A percentile compares a stretch with the other conserved stretches of the same genome.
Evolutionary conservation across 2,888 invertebrate genomes (phyloP).

Genomic region (Cephalotes varians): DNA sequence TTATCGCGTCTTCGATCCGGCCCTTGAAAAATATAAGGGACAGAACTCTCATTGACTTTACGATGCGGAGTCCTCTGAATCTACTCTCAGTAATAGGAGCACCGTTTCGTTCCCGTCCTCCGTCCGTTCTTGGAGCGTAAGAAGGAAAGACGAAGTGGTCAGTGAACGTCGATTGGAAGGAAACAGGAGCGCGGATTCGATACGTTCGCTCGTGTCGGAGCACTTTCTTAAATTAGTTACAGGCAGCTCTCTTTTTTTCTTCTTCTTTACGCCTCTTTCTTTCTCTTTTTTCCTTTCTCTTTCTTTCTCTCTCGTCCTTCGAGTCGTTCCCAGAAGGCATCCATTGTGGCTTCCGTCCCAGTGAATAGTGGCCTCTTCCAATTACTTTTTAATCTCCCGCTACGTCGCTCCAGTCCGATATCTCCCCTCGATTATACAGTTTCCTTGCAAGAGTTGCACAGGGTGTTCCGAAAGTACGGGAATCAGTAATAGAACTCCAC

Average conservation of each 20-base stretch:
- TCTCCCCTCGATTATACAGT: slow-evolving; percentile 48
- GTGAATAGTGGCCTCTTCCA: slow-evolving; percentile 51
- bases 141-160: slow-evolving; percentile 37
- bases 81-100: slow-evolving; percentile 58
- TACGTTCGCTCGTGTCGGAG: slow-evolving; percentile 62
- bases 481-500: background rate
- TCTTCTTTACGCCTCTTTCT: slow-evolving; percentile 55
- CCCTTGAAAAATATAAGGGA: slow-evolving; percentile 70
- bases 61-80: slow-evolving; percentile 67
- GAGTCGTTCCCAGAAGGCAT: slow-evolving; percentile 44
- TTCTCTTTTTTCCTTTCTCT: background rate
- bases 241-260: slow-evolving; percentile 38
- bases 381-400: slow-evolving; percentile 56
- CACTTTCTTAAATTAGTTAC: slow-evolving; percentile 77
- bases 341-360: slow-evolving; percentile 48
- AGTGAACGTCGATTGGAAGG: slow-evolving; percentile 61
- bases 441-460: slow-evolving; percentile 25
- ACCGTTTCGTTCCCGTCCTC: background rate
- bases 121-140: background rate
- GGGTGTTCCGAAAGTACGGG: slow-evolving; percentile 31
- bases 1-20: slow-evolving; percentile 57
- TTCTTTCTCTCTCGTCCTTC: background rate
- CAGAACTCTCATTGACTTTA: slow-evolving; percentile 68
- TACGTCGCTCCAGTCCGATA: slow-evolving; percentile 43
- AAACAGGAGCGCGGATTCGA: slow-evolving; percentile 63